phyloP scores from a whole-genome alignment of 23 tunicate species.

The Ascidia mentula region DNA sequence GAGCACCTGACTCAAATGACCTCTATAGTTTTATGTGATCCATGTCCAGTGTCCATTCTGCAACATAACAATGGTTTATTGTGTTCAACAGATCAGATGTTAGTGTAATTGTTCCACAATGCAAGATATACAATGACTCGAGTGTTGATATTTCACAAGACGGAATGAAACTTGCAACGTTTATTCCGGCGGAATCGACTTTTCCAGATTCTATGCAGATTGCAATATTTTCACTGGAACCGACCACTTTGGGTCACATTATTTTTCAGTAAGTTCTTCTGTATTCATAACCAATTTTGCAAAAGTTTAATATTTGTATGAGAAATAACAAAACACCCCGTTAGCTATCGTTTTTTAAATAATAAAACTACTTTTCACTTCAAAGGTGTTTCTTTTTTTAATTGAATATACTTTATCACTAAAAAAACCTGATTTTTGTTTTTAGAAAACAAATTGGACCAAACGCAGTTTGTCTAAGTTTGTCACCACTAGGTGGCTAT shows the following conservation, averaged over 20 bases:
- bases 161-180: constrained; percentile 60
- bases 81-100: constrained; percentile 32
- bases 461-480: constrained; percentile 54
- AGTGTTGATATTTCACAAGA: constrained; percentile 79
- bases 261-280: constrained; percentile 54
- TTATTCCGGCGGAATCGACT: constrained; percentile 36
- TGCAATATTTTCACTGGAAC: constrained; percentile 59
- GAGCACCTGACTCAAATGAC: too few species aligned
- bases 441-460: constrained; percentile 48
- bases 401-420: not conserved
- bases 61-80: not conserved
- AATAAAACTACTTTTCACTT: too few species aligned
- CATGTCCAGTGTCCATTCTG: too few species aligned
- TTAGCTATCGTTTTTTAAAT: too few species aligned
- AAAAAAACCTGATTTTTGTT: not conserved
- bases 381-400: not conserved
- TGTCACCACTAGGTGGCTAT: constrained; percentile 72
- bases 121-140: constrained; percentile 85
- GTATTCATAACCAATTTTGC: too few species aligned
- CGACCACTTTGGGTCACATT: constrained; percentile 41
- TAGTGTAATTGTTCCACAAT: constrained; percentile 57
- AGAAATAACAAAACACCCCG: too few species aligned
- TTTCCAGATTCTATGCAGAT: constrained; percentile 47
- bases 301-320: too few species aligned
- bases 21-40: too few species aligned